Evolutionary conservation across 2,797 vertebrate species (phyloP).

Genomic region (Gallinago stenura): DNA sequence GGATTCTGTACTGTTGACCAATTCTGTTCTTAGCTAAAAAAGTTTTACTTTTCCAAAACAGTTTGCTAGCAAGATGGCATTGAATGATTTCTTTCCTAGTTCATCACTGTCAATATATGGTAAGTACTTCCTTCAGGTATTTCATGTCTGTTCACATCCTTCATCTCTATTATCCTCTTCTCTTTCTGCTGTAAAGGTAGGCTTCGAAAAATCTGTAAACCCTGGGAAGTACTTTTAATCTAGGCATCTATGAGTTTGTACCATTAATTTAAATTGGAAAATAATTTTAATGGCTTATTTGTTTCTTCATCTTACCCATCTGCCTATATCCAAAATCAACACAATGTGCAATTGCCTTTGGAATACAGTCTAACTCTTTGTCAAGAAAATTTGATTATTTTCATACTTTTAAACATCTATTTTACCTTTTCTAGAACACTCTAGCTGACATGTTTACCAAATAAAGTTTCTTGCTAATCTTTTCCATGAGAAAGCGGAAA

Average conservation of each 20-base stretch:
- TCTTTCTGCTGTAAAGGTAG: background rate
- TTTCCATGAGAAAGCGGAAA: background rate
- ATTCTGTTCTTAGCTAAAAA: background rate
- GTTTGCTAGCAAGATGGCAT: background rate
- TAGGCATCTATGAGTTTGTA: background rate
- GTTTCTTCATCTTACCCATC: background rate
- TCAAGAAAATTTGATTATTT: background rate
- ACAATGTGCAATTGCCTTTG: background rate
- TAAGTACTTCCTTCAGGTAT: background rate
- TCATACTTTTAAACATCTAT: background rate
- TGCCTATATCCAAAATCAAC: background rate
- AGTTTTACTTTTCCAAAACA: background rate
- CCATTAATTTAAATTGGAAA: background rate
- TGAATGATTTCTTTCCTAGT: background rate
- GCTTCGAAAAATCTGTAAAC: background rate
- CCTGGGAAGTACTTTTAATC: background rate
- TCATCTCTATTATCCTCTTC: background rate
- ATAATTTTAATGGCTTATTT: background rate
- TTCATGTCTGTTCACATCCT: background rate
- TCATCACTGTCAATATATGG: background rate
- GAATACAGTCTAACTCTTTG: background rate
- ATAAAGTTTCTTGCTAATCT: background rate
- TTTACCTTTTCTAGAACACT: background rate
- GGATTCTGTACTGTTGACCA: background rate
- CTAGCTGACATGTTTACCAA: background rate